A percentile compares a stretch with the other conserved stretches of the same genome.
Evolutionary conservation across 2,797 vertebrate species (phyloP).

Genomic region (Hephaestus fuliginosus): DNA sequence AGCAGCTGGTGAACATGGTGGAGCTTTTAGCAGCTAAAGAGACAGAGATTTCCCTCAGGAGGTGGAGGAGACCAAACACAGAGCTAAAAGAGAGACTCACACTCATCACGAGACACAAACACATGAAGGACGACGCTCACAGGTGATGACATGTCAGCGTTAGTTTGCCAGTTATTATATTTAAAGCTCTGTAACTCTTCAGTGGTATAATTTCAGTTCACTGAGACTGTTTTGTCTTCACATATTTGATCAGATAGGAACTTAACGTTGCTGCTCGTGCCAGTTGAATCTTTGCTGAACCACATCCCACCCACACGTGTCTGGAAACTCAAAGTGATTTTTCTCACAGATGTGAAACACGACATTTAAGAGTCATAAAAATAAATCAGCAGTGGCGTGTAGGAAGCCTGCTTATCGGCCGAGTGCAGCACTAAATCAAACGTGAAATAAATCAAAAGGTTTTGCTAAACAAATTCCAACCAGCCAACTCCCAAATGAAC

Average conservation of each 20-base stretch:
- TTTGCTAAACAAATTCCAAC: not conserved
- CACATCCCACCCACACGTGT: not conserved
- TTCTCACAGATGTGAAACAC: not conserved
- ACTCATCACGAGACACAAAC: no score
- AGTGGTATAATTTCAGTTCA: not conserved
- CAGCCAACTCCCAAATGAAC: not conserved
- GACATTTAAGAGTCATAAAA: not conserved
- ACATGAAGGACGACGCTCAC: no score
- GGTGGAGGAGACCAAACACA: no score
- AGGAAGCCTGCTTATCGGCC: conserved; percentile 57
- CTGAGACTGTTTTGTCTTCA: not conserved
- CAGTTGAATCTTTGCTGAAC: not conserved
- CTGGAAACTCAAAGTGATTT: not conserved
- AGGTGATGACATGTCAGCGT: no score
- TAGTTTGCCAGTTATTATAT: not conserved
- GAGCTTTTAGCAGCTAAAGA: no score
- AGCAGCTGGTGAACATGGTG: no score
- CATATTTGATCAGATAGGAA: not conserved
- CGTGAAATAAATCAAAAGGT: conserved; percentile 41
- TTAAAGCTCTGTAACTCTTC: not conserved
- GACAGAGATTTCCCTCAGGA: no score
- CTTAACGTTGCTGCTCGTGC: not conserved
- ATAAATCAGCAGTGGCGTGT: not conserved
- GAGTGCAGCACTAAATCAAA: not conserved
- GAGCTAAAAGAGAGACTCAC: no score